Evolutionary conservation across 1,140 invertebrate species (phyloP), one percentile per base, ranked within the genome.

Genomic region (Ceratina australensis): DNA sequence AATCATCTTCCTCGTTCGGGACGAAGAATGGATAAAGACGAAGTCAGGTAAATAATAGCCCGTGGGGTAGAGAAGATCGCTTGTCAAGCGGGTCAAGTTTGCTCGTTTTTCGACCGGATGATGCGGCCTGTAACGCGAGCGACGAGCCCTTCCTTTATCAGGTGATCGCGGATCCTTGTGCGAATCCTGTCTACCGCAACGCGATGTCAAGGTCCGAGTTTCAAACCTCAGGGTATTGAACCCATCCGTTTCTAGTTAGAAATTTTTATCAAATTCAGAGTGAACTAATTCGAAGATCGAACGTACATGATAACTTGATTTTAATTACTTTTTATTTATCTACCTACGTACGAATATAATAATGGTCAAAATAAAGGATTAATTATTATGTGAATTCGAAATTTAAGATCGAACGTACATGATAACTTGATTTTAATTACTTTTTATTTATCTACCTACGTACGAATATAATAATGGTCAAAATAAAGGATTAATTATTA

Each of bases 11-110:
- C 59, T 72, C 68, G 72, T 16, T 22, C 59, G 47, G 33, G 24
- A 3, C 61, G 56, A 28, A 64, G 65, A 71, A 66, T 60, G 60
- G 67, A 80, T 63, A 63, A 78, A 72, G 81, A 80, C 81, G 57
- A 52, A 77, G 82, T 80, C 81, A 77, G 81, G 82, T 82, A 84
- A 83, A 84, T 84, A 84, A 84, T 83, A 80, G 54, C 71, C 67
- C 67, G 56, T 65, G 64, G 82, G 78, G 81, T 80, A 57, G 72
- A 16, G 81, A 82, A 80, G 82, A 82, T 83, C 80, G 82, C 57
- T 79, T 20, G 72, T 72, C 72, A 33, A 28, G 56, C 57, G 33
- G 33, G 64, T 18, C 50, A 47, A 33, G 16, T 65, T 66, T 66
- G 50, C 52, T 79, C 75, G 61, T 79, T 79, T 83, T 83, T 64